Evolutionary conservation across 1,140 invertebrate species (phyloP), one percentile per base, ranked within the genome.

Genomic region (Goniozus legneri): DNA sequence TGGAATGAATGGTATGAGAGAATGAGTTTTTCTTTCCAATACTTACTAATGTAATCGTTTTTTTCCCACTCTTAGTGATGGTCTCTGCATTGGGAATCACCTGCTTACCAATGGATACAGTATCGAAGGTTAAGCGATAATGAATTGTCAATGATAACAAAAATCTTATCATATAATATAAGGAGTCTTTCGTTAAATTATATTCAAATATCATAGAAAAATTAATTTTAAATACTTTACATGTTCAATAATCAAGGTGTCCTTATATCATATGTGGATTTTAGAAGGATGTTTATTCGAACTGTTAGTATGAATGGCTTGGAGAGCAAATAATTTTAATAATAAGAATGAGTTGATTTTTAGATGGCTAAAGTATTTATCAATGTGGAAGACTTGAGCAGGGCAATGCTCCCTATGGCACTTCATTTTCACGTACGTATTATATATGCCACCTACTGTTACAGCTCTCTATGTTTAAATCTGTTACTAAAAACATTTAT

Each of bases 271-370:
- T 42, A 58, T 54, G 38, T 60, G 61, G n/a, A 55, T 47, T 53
- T 40, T 40, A 46, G 49, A 48, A 16, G 35, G 42, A 50, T 43
- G 43, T 21, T 48, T 38, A 64, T 58, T 63, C 47, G 51, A 60
- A 51, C 54, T 49, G 56, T 57, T 64, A 67, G 75, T 67, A 69
- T 74, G 75, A 71, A 64, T 75, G 71, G 58, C 63, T 62, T 67
- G 68, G n/a, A 69, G 68, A 73, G 73, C 58, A 73, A 67, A 74
- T 72, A 75, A 74, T 77, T 74, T 75, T 76, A 79, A 76, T 79
- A 79, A 79, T 75, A 60, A 72, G 67, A 74, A 71, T 77, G 68
- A 80, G 77, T 73, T 78, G 73, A 79, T 77, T 79, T 80, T 70
- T 78, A 79, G 77, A 77, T 75, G 68, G 66, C 62, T 66, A 73